phyloP scores from a whole-genome alignment of 2,888 invertebrate genomes.

The Sinopyrophorus schimmeli region DNA sequence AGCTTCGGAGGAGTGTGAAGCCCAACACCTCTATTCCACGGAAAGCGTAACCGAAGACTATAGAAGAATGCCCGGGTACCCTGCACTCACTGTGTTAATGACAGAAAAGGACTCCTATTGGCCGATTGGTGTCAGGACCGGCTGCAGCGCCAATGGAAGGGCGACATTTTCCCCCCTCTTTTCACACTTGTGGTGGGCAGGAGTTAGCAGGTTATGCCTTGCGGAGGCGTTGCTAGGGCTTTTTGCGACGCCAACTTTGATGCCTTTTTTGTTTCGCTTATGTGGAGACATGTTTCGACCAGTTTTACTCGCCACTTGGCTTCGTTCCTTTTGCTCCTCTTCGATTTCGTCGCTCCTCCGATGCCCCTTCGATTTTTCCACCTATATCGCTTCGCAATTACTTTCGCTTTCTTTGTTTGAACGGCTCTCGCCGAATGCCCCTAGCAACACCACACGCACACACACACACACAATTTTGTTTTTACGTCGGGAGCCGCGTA shows the following conservation, averaged over 20 bases:
- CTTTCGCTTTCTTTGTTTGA: neutral
- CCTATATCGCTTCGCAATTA: neutral
- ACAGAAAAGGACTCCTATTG: slow-evolving; percentile 53
- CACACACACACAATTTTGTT: no score
- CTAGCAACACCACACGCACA: no score
- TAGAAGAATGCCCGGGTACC: slow-evolving; percentile 51
- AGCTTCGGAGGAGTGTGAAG: slow-evolving; percentile 45
- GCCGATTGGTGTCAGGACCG: slow-evolving; percentile 50
- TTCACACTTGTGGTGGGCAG: slow-evolving; percentile 55
- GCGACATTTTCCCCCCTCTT: slow-evolving; percentile 56
- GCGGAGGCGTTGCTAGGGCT: slow-evolving; percentile 53
- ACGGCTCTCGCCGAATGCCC: no score
- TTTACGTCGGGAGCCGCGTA: no score
- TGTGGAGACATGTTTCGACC: slow-evolving; percentile 35
- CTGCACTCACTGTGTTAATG: slow-evolving; percentile 57
- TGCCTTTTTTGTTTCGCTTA: slow-evolving; percentile 36
- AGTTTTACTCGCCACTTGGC: slow-evolving; percentile 27
- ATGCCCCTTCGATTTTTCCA: slow-evolving; percentile 11
- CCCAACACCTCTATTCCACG: slow-evolving; percentile 53
- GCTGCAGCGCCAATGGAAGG: slow-evolving; percentile 52
- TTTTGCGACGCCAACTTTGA: slow-evolving; percentile 48
- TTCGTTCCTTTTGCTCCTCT: slow-evolving; percentile 17
- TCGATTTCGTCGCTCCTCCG: slow-evolving; percentile 16
- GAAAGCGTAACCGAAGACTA: slow-evolving; percentile 54
- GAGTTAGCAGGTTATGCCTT: slow-evolving; percentile 54